phyloP scores from a whole-genome alignment of 2,888 invertebrate genomes.

The Trachelus stipa region DNA sequence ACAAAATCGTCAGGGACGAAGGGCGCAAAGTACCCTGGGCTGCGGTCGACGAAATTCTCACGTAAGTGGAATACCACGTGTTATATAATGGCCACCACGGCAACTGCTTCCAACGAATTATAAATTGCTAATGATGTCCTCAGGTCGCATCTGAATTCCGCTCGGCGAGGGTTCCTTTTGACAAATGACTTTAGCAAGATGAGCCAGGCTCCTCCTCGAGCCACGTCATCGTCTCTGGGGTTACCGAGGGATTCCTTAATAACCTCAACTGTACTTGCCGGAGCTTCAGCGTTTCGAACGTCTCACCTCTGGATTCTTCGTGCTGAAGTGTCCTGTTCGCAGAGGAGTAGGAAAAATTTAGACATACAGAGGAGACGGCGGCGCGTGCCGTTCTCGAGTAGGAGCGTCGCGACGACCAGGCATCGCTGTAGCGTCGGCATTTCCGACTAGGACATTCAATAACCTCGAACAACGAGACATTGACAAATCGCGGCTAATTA shows the following conservation, averaged over 20 bases:
- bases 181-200: conserved; percentile 25
- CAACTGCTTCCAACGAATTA: conserved; percentile 23
- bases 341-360: not conserved
- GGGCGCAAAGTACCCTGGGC: not conserved
- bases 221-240: not conserved
- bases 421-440: not conserved
- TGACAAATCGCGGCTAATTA: conserved; percentile 40
- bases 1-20: not conserved
- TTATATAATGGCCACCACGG: not conserved
- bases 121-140: conserved; percentile 28
- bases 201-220: not conserved
- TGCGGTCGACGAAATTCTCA: not conserved
- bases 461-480: conserved; percentile 34
- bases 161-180: conserved; percentile 23
- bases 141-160: not conserved
- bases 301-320: not conserved
- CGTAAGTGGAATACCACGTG: not conserved
- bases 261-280: not conserved
- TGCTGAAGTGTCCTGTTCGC: not conserved
- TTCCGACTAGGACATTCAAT: conserved; percentile 28
- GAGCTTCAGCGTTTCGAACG: not conserved
- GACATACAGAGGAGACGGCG: not conserved
- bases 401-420: not conserved
- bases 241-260: not conserved
- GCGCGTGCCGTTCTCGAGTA: not conserved